Percentiles rank a stretch among this genome's conserved stretches.
Evolutionary conservation across 2,113 vertebrate species (phyloP).

Genomic region (Mobula birostris): DNA sequence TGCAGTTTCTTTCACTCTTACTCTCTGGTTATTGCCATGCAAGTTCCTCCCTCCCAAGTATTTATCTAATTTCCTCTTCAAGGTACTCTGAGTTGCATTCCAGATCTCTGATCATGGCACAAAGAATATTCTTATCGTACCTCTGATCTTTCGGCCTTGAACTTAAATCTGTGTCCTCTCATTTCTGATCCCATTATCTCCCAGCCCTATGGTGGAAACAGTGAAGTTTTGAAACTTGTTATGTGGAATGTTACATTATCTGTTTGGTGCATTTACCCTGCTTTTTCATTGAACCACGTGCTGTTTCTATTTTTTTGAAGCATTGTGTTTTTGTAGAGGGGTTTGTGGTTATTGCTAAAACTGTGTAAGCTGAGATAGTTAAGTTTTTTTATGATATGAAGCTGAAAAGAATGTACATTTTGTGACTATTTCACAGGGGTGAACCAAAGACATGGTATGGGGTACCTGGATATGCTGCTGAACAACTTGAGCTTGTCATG

Average conservation of each 20-base stretch:
- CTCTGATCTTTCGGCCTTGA: too few species aligned
- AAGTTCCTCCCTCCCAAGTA: not conserved
- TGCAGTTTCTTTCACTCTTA: not conserved
- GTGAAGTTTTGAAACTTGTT: not conserved
- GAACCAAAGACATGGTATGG: slow-evolving; percentile 98
- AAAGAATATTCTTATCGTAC: too few species aligned
- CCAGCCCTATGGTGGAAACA: too few species aligned
- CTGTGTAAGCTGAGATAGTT: not conserved
- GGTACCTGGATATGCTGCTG: slow-evolving; percentile 87
- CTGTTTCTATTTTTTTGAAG: not conserved
- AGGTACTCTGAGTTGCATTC: not conserved
- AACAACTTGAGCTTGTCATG: slow-evolving; percentile 93
- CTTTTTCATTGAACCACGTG: not conserved
- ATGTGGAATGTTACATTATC: not conserved
- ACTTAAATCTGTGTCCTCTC: too few species aligned
- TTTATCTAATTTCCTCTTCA: not conserved
- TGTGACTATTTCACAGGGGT: slow-evolving; percentile 63
- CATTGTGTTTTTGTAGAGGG: not conserved
- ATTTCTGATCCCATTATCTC: too few species aligned
- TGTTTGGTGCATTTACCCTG: not conserved
- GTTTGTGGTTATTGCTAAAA: not conserved
- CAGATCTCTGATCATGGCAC: too few species aligned
- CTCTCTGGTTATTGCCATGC: not conserved
- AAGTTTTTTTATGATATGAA: not conserved
- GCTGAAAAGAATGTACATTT: not conserved